Evolutionary conservation across 2,113 vertebrate species (phyloP), one percentile per base, ranked within the genome.

Genomic region (Callipepla squamata): DNA sequence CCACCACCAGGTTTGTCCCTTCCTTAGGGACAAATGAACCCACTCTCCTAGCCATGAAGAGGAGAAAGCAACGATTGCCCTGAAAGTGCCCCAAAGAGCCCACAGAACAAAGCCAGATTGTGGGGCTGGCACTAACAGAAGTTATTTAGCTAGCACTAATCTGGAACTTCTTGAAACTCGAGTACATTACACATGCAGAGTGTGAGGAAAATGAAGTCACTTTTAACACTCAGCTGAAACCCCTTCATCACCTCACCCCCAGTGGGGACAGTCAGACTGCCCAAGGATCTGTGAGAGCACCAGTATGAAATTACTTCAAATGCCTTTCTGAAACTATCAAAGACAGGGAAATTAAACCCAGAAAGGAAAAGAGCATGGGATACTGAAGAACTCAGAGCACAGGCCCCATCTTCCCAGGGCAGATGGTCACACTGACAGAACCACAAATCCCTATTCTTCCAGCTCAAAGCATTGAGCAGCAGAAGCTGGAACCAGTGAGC

Each of bases 401-500:
- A 63, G 59, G 13, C 30, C 53, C 51, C 61, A 72, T 8, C 32
- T 72, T 53, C 65, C 59, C 42, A 3, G 13, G 50, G 72, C 34
- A 85, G 80, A 22, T 7, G 26, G 13, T 53, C 63, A 32, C 70
- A 19, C 23, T 38, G 59, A 18, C 61, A 47, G 28, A 2, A 45
- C 4, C 68, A 85, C 76, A 7, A 76, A 75, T 80, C 83, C 65
- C 87, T 89, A 12, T 51, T 36, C 61, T 78, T 47, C 69, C 65
- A 72, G 2, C 78, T 80, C 81, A 9, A 55, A 80, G 82, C 79
- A 81, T 13, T 8, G 1, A 84, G 38, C 7, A 87, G 83, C 78
- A 36, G 72, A 89, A 63, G 73, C 68, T 93, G 80, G 58, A 66
- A 84, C 44, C 76, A 95, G 82, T 44, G 48, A 94, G 65, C 65